Evolutionary conservation across 2,888 invertebrate genomes (phyloP).

Genomic region (Tromatobia lineatoria): DNA sequence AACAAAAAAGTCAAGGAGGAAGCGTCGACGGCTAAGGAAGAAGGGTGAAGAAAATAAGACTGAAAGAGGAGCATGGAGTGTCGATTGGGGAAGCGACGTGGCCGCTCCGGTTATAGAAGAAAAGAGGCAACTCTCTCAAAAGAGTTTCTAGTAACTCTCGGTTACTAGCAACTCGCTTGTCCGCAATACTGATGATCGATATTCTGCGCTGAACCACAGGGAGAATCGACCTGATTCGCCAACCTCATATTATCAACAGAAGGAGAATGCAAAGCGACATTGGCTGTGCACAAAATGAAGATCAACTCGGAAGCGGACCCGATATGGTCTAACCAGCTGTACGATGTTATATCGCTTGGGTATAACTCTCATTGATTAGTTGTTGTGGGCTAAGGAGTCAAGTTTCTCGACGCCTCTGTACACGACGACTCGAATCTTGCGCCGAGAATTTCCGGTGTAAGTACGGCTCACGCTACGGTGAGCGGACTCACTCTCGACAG

Average conservation of each 20-base stretch:
- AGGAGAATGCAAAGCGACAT: constrained; percentile 12
- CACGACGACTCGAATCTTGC: background rate
- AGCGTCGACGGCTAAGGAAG: constrained; percentile 13
- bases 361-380: constrained; percentile 63
- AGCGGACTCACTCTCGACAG: constrained; percentile 8
- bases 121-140: constrained; percentile 25
- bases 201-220: constrained; percentile 11
- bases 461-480: background rate
- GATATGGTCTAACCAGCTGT: background rate
- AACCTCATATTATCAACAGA: background rate
- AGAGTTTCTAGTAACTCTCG: constrained; percentile 19
- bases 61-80: background rate
- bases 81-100: constrained; percentile 23
- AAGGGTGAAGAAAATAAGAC: constrained; percentile 6
- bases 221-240: constrained; percentile 33
- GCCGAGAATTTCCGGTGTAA: background rate
- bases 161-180: constrained; percentile 19
- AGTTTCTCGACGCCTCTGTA: constrained; percentile 39
- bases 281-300: background rate
- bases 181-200: constrained; percentile 48
- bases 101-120: constrained; percentile 25
- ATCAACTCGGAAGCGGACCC: background rate
- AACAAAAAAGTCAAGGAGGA: constrained; percentile 25
- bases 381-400: constrained; percentile 53
- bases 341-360: background rate